A percentile compares a stretch with the other conserved stretches of the same genome.
Evolutionary conservation across 2,888 invertebrate species (phyloP).

Genomic region (Periphyllus acericola): DNA sequence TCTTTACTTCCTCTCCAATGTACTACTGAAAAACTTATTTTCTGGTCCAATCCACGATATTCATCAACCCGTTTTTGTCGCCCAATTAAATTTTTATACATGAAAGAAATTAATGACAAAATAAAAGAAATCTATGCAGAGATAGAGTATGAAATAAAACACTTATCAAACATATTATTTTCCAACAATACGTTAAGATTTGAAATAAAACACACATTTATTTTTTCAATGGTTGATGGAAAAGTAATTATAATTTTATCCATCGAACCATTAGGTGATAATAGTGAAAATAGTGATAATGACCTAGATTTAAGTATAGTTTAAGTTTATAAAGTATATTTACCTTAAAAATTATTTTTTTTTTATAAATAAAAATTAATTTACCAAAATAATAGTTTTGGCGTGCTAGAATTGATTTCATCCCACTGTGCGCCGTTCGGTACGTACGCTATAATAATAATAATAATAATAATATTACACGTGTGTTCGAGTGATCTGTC

Average conservation of each 20-base stretch:
- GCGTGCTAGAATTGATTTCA: too few species aligned
- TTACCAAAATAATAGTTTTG: too few species aligned
- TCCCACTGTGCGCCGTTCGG: too few species aligned
- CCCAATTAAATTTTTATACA: neutral
- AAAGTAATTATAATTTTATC: neutral
- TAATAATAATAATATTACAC: too few species aligned
- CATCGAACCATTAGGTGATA: too few species aligned
- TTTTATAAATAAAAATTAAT: too few species aligned
- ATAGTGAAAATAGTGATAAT: too few species aligned
- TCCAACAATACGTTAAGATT: neutral
- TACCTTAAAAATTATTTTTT: too few species aligned
- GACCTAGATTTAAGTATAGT: too few species aligned
- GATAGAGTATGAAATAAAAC: constrained; percentile 15
- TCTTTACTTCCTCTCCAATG: constrained; percentile 8
- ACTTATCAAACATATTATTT: neutral
- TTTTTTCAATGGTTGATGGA: constrained; percentile 15
- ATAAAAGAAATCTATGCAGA: constrained; percentile 8
- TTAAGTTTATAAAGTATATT: too few species aligned
- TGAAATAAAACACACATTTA: neutral
- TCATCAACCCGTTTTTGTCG: constrained; percentile 8
- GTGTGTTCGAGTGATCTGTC: too few species aligned
- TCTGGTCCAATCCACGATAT: constrained; percentile 15
- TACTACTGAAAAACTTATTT: neutral
- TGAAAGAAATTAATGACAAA: constrained; percentile 15
- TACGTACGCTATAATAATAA: too few species aligned